Percentiles rank a stretch among this genome's conserved stretches.
Conservation (phyloP, 1,140 invertebrate species). For the Lineus longissimus region DNA sequence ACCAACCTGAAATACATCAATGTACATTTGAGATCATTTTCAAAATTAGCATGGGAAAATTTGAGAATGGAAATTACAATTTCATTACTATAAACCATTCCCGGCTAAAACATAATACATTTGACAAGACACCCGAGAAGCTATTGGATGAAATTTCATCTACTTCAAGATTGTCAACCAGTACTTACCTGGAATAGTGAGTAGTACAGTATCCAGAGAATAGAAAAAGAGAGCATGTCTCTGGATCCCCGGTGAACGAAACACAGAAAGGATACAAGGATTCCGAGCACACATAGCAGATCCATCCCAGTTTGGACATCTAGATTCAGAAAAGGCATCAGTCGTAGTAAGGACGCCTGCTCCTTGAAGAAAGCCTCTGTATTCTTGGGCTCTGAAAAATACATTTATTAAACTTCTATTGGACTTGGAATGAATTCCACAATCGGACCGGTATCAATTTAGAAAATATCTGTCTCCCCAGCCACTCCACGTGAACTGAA, state of each 20-base stretch:
- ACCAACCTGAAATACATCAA: slow-evolving; percentile 56
- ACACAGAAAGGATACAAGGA: slow-evolving; percentile 60
- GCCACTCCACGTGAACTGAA: no score
- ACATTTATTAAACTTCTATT: no score
- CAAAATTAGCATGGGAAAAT: no score
- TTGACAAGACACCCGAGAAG: no score
- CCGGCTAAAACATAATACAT: no score
- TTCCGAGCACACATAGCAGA: slow-evolving; percentile 65
- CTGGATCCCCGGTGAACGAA: slow-evolving; percentile 36
- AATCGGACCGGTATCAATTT: no score
- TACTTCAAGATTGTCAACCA: no score
- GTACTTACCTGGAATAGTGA: slow-evolving; percentile 67
- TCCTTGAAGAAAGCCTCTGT: slow-evolving; percentile 42
- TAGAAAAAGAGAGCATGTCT: slow-evolving; percentile 57
- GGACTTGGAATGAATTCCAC: no score
- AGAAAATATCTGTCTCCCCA: no score
- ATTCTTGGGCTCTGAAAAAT: not conserved
- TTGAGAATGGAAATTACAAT: no score
- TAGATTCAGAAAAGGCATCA: slow-evolving; percentile 66
- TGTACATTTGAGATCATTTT: slow-evolving; percentile 4
- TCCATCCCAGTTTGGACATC: slow-evolving; percentile 70
- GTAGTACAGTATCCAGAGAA: slow-evolving; percentile 71
- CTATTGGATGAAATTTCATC: no score
- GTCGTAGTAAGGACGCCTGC: slow-evolving; percentile 69
- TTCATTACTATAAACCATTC: no score